Conservation (phyloP, 2,113 vertebrate genomes). For the Chamaetylas fuelleborni region DNA sequence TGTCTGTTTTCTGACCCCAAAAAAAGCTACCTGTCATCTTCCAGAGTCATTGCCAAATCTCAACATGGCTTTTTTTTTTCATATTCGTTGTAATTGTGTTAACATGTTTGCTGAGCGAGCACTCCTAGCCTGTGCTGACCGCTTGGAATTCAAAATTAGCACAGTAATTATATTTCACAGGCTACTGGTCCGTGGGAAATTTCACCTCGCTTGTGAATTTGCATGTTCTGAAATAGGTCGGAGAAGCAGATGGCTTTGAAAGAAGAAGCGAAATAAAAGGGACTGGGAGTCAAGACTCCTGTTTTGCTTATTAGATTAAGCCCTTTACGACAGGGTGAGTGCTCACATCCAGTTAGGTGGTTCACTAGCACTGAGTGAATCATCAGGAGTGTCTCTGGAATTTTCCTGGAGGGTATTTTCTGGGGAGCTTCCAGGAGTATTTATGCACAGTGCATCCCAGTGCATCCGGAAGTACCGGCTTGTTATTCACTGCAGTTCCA, state of each 20-base stretch:
- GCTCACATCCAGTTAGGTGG: conserved; percentile 52
- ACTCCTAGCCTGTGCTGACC: conserved; percentile 54
- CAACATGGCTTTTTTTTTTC: not conserved
- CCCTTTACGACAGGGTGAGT: not conserved
- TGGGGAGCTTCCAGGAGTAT: conserved; percentile 17
- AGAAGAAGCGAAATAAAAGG: conserved; percentile 25
- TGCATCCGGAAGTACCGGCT: not conserved
- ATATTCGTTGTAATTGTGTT: not conserved
- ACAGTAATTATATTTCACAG: conserved; percentile 70
- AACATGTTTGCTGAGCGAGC: conserved; percentile 10
- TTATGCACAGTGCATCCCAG: not conserved
- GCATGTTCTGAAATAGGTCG: conserved; percentile 67
- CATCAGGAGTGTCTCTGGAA: conserved; percentile 4
- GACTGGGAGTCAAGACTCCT: conserved; percentile 39
- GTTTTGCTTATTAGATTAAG: conserved; percentile 53
- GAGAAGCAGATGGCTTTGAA: conserved; percentile 71
- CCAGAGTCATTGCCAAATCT: not conserved
- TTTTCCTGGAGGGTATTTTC: conserved; percentile 44
- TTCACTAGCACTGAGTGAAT: not conserved
- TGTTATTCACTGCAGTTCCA: not conserved
- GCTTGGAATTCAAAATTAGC: conserved; percentile 71
- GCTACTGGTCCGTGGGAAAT: conserved; percentile 60
- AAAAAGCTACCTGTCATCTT: conserved; percentile 31
- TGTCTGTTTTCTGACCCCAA: not conserved
- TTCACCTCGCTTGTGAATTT: conserved; percentile 57